These are phyloP conservation scores for Schizotus pectinicornis DNA, from an alignment of 2,888 invertebrate species.

Conservation along the genomic window DNA sequence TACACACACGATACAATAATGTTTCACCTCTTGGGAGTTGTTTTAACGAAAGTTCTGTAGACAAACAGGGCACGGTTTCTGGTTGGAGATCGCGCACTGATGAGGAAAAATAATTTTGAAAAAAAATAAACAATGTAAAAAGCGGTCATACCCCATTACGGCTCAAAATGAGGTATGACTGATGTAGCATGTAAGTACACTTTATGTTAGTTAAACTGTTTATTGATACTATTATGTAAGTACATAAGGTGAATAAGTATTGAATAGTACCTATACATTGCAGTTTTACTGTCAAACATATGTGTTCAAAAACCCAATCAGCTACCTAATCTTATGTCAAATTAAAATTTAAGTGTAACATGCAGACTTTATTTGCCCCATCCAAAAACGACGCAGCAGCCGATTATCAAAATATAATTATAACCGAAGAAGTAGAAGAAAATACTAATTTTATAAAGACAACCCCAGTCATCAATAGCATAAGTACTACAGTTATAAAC, in stretches of 20 bases:
- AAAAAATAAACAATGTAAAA: constrained; percentile 7
- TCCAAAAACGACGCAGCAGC: too few species aligned
- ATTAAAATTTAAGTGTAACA: constrained; percentile 53
- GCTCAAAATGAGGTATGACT: constrained; percentile 54
- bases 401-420: too few species aligned
- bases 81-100: constrained; percentile 3
- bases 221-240: constrained; percentile 46
- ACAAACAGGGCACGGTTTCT: constrained; percentile 10
- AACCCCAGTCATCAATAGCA: too few species aligned
- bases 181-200: constrained; percentile 35
- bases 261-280: constrained; percentile 57
- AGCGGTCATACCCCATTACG: constrained; percentile 47
- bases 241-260: constrained; percentile 51
- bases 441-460: too few species aligned
- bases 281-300: constrained; percentile 58
- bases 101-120: constrained; percentile 10
- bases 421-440: too few species aligned
- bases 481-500: too few species aligned
- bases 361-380: constrained; percentile 14
- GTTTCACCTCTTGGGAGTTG: constrained; percentile 31
- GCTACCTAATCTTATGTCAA: constrained; percentile 59
- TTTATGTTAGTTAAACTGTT: constrained; percentile 44
- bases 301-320: constrained; percentile 61
- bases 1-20: constrained; percentile 27
- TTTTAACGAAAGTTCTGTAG: constrained; percentile 20